Base-by-base conservation (phyloP, 2,888 invertebrate species). In the Dolichomitus sp. region DNA sequence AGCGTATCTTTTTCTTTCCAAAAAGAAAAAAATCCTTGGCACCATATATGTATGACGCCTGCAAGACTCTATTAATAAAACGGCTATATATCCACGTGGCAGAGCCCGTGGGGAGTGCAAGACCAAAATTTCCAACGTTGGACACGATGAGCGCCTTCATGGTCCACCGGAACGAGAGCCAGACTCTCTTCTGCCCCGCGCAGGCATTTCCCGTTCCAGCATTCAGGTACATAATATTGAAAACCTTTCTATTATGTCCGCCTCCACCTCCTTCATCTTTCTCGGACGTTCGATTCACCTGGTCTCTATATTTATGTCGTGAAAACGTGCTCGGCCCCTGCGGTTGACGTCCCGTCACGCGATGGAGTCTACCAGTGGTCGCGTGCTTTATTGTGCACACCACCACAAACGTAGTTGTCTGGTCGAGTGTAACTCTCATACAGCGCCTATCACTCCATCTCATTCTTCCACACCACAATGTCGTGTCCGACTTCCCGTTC, bases 21-120 rank as follows among this genome's bases (percentile, higher is more conserved):
- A 11, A 40, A 50, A 45, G 54, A 40, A 5, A 63, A 72, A 70
- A 45, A 59, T 37, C 19, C 7, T 11, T 30, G 6, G 27, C 11
- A 33, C 45, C 48, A 65, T 66, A 27, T 45, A 48, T 33, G 42
- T 7, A 54, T 66, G 11, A 68, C 27, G 19, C 11, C 12, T 23
- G 33, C 4, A 45, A 42, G 14, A 45, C n/a, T 12, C 2, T 45
- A 66, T 33, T 52, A 23, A 61, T 74, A 37, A 57, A 80, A 61
- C 40, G 37, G 23, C 5, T 17, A 14, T 30, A 17, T 6, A 68
- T 68, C 48, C 48, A 54, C 40, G 42, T 75, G 78, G 85, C 93
- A 95, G 94, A 95, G 89, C 96, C 96, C 19, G 94, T 96, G 88
- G 96, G 95, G 81, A 95, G 95, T 87, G 95, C 95, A 61, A 94